Conservation (phyloP, 2,888 invertebrate genomes). For the Allophyes oxyacanthae region DNA sequence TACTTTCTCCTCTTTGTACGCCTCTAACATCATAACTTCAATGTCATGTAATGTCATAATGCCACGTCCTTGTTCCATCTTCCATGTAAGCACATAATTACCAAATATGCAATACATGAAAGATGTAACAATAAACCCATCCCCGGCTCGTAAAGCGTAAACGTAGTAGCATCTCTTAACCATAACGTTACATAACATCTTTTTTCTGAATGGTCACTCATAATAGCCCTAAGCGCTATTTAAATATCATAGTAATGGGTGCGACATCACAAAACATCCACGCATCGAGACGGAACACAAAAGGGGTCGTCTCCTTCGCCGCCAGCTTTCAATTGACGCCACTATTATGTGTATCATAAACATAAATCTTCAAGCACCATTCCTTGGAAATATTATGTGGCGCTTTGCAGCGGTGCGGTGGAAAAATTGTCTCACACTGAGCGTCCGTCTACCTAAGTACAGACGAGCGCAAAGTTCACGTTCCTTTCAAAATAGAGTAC, state of each 20-base stretch:
- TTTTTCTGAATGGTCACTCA: constrained; percentile 52
- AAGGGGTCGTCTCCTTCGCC: constrained; percentile 61
- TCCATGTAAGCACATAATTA: too few relatives aligned
- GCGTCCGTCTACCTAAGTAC: constrained; percentile 42
- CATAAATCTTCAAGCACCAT: constrained; percentile 70
- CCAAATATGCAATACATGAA: constrained; percentile 30
- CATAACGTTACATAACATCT: constrained; percentile 36
- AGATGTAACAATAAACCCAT: constrained; percentile 15
- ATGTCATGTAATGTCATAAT: too few relatives aligned
- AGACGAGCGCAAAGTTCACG: constrained; percentile 46
- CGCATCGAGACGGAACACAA: constrained; percentile 59
- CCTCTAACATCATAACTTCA: constrained; percentile 56
- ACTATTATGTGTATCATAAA: constrained; percentile 73
- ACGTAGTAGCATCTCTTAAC: constrained; percentile 35
- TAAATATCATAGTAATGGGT: constrained; percentile 65
- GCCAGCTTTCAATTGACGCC: constrained; percentile 71
- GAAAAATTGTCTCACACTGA: constrained; percentile 63
- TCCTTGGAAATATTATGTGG: constrained; percentile 67
- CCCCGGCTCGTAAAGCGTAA: constrained; percentile 42
- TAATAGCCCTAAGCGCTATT: constrained; percentile 66
- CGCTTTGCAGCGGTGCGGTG: constrained; percentile 60
- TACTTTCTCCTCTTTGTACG: constrained; percentile 42
- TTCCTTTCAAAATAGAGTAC: constrained; percentile 39
- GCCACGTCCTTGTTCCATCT: too few relatives aligned
- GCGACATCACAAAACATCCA: constrained; percentile 60